Evolutionary conservation across 2,797 vertebrate species (phyloP).

Genomic region (Schizopygopsis malacanthus): DNA sequence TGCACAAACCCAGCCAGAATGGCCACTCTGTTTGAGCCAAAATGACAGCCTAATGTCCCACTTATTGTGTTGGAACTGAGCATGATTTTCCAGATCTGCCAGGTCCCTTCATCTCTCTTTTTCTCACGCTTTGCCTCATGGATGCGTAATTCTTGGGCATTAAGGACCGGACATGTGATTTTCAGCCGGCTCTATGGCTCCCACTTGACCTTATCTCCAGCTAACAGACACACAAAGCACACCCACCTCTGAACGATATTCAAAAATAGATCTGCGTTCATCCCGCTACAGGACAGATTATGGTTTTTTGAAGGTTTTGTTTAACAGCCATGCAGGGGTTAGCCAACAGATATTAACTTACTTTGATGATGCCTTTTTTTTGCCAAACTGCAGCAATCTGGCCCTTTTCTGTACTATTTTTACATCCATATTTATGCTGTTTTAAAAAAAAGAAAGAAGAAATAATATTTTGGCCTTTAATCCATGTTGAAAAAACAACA

Average conservation of each 20-base stretch:
- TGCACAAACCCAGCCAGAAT: constrained; percentile 41
- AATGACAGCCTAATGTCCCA: constrained; percentile 49
- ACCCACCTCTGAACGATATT: not conserved
- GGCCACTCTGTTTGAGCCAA: constrained; percentile 34
- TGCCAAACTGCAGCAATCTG: constrained; percentile 23
- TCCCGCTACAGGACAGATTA: not conserved
- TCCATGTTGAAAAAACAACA: too few relatives aligned
- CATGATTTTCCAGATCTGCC: constrained; percentile 13
- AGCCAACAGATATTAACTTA: constrained; percentile 20
- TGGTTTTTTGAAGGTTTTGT: constrained; percentile 1
- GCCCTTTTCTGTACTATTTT: not conserved
- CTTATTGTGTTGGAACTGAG: constrained; percentile 58
- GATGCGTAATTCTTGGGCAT: constrained; percentile 17
- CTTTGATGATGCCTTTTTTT: constrained; percentile 15
- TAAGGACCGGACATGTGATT: constrained; percentile 20
- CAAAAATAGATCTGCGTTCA: not conserved
- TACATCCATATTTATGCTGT: not conserved
- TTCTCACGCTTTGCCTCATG: not conserved
- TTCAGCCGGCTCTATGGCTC: constrained; percentile 26
- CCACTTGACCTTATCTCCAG: constrained; percentile 44
- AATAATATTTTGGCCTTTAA: not conserved
- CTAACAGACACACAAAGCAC: constrained; percentile 28
- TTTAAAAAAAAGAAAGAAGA: not conserved
- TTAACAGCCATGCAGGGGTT: constrained; percentile 37
- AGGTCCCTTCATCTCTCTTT: constrained; percentile 18